Evolutionary conservation across 2,797 vertebrate species (phyloP).

Genomic region (Phrynocephalus guinanensis): DNA sequence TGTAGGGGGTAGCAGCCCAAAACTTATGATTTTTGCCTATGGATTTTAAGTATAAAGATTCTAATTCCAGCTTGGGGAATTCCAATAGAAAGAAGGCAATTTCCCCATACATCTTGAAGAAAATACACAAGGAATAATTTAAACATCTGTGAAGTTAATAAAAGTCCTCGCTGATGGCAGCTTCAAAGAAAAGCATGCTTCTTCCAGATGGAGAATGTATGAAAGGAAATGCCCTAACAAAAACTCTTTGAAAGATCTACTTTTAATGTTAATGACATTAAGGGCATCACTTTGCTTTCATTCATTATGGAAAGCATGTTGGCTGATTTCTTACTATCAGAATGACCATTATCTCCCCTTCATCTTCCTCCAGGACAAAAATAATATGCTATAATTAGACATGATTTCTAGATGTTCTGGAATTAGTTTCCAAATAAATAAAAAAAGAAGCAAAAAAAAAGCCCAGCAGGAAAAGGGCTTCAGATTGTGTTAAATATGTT

Average conservation of each 20-base stretch:
- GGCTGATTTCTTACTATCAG: background rate
- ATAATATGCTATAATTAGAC: constrained; percentile 2
- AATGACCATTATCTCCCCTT: background rate
- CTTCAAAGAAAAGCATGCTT: constrained; percentile 47
- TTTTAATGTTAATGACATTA: constrained; percentile 58
- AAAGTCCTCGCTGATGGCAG: constrained; percentile 16
- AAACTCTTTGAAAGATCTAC: constrained; percentile 32
- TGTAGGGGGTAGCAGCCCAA: constrained; percentile 34
- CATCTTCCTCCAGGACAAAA: background rate
- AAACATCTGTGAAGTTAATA: constrained; percentile 55
- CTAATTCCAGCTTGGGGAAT: constrained; percentile 51
- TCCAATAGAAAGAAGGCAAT: constrained; percentile 48
- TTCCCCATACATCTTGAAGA: constrained; percentile 45
- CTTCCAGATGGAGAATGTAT: constrained; percentile 31
- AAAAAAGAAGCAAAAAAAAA: no score
- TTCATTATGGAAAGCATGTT: constrained; percentile 30
- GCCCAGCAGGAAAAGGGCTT: rapidly evolving
- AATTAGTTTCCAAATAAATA: background rate
- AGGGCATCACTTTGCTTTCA: background rate
- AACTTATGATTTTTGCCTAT: constrained; percentile 45
- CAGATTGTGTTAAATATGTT: background rate
- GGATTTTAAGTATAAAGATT: constrained; percentile 50
- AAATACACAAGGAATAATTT: constrained; percentile 49
- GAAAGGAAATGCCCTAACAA: constrained; percentile 22
- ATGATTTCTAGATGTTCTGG: constrained; percentile 3